phyloP scores from a whole-genome alignment of 2,888 invertebrate genomes.

The Tanypteryx hageni region DNA sequence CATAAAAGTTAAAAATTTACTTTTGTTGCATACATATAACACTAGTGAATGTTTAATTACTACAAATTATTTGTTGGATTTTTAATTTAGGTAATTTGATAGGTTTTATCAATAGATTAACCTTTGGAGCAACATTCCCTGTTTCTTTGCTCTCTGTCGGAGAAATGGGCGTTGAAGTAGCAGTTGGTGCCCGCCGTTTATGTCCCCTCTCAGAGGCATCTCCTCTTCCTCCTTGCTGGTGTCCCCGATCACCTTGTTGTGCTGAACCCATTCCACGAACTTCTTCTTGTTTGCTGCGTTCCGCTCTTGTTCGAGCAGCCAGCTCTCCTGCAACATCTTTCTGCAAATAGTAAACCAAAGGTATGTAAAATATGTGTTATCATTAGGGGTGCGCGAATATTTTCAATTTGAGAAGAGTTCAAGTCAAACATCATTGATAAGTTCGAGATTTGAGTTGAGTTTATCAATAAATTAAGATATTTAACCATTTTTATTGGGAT shows the following conservation, averaged over 20 bases:
- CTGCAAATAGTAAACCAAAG: conserved; percentile 73
- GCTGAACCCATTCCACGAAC: conserved; percentile 77
- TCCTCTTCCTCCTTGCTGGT: conserved; percentile 46
- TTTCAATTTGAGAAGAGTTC: too few species aligned
- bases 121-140: conserved; percentile 31
- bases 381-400: background rate
- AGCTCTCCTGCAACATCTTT: conserved; percentile 86
- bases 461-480: too few species aligned
- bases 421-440: too few species aligned
- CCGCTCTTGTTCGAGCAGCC: conserved; percentile 83
- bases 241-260: conserved; percentile 44
- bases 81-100: too few species aligned
- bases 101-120: background rate
- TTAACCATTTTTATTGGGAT: too few species aligned
- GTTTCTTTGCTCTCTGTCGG: conserved; percentile 42
- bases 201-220: conserved; percentile 68
- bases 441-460: too few species aligned
- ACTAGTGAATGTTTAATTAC: too few species aligned
- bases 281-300: conserved; percentile 83
- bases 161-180: conserved; percentile 22
- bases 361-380: background rate
- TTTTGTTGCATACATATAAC: too few species aligned
- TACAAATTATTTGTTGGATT: too few species aligned
- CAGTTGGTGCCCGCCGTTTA: conserved; percentile 30
- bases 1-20: too few species aligned